A percentile compares a stretch with the other conserved stretches of the same genome.
Evolutionary conservation across 2,797 vertebrate genomes (phyloP).

Genomic region (Pogonophryne albipinna): DNA sequence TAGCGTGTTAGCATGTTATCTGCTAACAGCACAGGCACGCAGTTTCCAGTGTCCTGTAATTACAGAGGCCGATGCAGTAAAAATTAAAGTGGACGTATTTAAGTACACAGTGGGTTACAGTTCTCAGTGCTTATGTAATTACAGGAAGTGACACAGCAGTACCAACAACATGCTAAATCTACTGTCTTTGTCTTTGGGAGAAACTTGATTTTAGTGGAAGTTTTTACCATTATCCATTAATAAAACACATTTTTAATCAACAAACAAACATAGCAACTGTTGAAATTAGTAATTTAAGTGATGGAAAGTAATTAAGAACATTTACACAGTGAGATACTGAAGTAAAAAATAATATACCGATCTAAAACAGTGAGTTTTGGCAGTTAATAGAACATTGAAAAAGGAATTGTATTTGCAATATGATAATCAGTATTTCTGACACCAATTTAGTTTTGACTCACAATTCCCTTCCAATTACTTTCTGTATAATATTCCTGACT

Average conservation of each 20-base stretch:
- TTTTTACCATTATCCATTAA: too few species aligned
- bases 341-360: too few species aligned
- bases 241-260: neutral
- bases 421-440: too few species aligned
- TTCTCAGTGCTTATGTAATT: constrained; percentile 50
- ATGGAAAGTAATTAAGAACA: too few species aligned
- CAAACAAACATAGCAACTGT: neutral
- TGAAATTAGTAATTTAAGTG: fast-evolving
- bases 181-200: neutral
- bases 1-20: constrained; percentile 21
- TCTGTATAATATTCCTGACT: too few species aligned
- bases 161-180: neutral
- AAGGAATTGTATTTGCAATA: too few species aligned
- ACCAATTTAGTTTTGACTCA: too few species aligned
- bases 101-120: constrained; percentile 22
- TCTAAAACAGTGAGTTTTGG: too few species aligned
- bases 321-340: too few species aligned
- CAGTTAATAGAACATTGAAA: too few species aligned
- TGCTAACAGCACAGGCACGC: constrained; percentile 30
- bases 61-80: constrained; percentile 41
- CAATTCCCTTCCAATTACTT: too few species aligned
- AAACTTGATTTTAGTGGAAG: too few species aligned
- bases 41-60: constrained; percentile 33
- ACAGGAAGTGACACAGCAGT: constrained; percentile 53
- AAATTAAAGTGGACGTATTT: constrained; percentile 36